Evolutionary conservation across 2,113 vertebrate species (phyloP), one percentile per base, ranked within the genome.

Genomic region (Casuarius casuarius): DNA sequence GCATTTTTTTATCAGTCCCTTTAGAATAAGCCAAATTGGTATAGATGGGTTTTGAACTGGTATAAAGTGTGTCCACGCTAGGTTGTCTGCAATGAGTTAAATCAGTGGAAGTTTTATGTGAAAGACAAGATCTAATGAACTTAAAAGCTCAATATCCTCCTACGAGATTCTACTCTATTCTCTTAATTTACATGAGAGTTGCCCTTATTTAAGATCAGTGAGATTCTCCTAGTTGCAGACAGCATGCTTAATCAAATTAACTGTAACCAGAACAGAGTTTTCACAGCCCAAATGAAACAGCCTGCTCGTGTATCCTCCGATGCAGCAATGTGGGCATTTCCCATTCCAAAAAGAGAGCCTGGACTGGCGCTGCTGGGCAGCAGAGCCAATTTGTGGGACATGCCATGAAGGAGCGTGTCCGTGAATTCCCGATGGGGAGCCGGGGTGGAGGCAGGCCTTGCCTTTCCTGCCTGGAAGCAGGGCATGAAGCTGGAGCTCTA

Each of bases 361-460:
- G 46, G 33, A 33, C 35, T 58, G 66, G 17, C 88, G 77, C 26
- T 78, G 12, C 44, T 70, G 65, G 35, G 46, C 76, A 93, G 56
- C 28, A 40, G 59, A 63, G 15, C 33, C 35, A 0, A 0, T 66
- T 93, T 80, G 68, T 89, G 65, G 54, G 70, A 62, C 25, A 33
- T 5, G 12, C 1, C 2, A 8, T 52, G 66, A n/a, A 33, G 28
- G 9, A 19, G 4, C 1, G 0, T 62, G 51, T 11, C 31, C 21
- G 8, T 78, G 70, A 90, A 84, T 68, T 82, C 12, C 28, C 8
- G 0, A 33, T 29, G 56, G 0, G 76, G 61, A 76, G 20, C 9
- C 54, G 66, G n/a, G 18, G 10, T 0, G 25, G 15, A 44, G 48
- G 33, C 15, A 85, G 35, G 61, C 2, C 0, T 31, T 76, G 81